Evolutionary conservation across 2,113 vertebrate species (phyloP).

Genomic region (Caloenas nicobarica): DNA sequence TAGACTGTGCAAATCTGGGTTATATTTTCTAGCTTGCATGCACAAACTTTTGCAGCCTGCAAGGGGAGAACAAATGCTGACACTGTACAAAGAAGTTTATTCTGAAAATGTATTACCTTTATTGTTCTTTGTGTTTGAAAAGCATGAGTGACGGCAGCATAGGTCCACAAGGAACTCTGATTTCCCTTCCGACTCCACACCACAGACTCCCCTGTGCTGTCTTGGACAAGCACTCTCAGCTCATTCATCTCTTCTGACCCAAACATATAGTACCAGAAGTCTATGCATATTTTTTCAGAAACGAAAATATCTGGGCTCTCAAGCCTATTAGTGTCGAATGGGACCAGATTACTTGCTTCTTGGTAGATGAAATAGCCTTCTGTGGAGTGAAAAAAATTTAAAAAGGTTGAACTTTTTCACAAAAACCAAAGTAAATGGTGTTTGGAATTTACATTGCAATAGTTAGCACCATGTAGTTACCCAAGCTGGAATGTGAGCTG

Average conservation of each 20-base stretch:
- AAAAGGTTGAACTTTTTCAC: background rate
- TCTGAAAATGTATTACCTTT: constrained; percentile 71
- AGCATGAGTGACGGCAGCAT: constrained; percentile 70
- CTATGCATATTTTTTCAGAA: constrained; percentile 78
- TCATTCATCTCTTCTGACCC: constrained; percentile 68
- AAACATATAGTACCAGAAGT: constrained; percentile 85
- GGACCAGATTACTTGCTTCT: constrained; percentile 60
- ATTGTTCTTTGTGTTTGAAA: constrained; percentile 51
- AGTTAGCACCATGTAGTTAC: background rate
- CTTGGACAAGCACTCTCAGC: constrained; percentile 71
- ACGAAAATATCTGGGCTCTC: constrained; percentile 69
- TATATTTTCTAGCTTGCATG: background rate
- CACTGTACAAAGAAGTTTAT: background rate
- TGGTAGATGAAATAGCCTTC: constrained; percentile 68
- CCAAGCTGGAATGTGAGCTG: background rate
- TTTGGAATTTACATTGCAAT: background rate
- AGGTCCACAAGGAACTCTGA: constrained; percentile 72
- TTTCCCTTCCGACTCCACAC: constrained; percentile 75
- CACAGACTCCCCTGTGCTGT: background rate
- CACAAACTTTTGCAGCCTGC: background rate
- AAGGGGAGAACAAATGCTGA: background rate
- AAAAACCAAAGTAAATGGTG: background rate
- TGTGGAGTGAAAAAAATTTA: background rate
- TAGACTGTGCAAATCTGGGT: background rate
- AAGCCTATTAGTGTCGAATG: constrained; percentile 59